Percentiles rank a stretch among this genome's conserved stretches.
Conservation (phyloP, 37 sponge, comb jelly and placozoan species). For the Petrosia ficiformis region DNA sequence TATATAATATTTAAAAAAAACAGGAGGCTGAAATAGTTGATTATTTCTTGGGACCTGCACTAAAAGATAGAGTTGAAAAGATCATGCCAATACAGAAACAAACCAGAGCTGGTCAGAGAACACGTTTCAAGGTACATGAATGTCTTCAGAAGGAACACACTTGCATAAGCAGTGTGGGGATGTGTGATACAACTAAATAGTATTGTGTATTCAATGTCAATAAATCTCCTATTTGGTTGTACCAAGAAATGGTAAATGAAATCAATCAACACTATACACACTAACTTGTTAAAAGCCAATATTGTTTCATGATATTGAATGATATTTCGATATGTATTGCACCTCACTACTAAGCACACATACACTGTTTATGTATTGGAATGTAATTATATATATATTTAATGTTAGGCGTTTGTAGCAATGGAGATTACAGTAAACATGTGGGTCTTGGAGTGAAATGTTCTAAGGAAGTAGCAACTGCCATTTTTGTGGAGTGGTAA, state of each 20-base stretch:
- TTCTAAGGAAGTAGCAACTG: constrained; percentile 99
- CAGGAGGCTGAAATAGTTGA: constrained; percentile 94
- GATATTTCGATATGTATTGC: too few relatives aligned
- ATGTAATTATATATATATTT: too few relatives aligned
- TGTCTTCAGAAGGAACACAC: neutral
- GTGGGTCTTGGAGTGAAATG: constrained; percentile 98
- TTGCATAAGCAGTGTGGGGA: too few relatives aligned
- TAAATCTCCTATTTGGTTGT: too few relatives aligned
- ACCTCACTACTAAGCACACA: too few relatives aligned
- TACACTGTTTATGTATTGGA: too few relatives aligned
- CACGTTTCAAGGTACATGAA: constrained; percentile 95
- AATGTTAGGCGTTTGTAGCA: constrained; percentile 85
- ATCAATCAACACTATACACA: too few relatives aligned
- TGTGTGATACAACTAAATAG: too few relatives aligned
- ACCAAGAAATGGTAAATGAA: too few relatives aligned
- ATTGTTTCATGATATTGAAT: too few relatives aligned
- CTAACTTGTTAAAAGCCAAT: too few relatives aligned
- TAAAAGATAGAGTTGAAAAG: constrained; percentile 97
- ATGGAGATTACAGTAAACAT: constrained; percentile 94
- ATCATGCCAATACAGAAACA: constrained; percentile 99
- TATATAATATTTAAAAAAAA: neutral
- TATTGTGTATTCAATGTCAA: too few relatives aligned
- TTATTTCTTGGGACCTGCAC: constrained; percentile 71
- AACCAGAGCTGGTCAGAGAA: constrained; percentile 97
- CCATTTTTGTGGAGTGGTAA: constrained; percentile 64